Conservation (phyloP, 2,113 vertebrate species). For the Arothron firmamentum region DNA sequence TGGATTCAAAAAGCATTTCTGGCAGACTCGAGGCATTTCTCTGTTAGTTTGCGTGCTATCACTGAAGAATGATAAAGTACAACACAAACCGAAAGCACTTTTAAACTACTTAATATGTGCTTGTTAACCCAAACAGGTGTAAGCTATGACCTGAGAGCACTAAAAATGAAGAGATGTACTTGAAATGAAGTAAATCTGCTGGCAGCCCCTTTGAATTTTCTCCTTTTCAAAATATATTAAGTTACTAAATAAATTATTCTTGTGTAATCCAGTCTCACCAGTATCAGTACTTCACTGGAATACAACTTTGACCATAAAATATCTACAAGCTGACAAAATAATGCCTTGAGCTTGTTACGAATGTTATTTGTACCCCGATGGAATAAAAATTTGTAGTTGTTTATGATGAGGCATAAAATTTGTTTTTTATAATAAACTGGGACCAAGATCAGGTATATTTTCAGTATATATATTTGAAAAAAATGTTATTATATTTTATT, state of each 20-base stretch:
- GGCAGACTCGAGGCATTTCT: conserved; percentile 36
- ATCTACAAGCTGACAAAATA: conserved; percentile 10
- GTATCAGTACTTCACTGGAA: too few species aligned
- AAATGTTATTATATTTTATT: conserved; percentile 78
- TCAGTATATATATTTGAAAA: conserved; percentile 66
- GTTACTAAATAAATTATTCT: too few species aligned
- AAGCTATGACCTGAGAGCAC: too few species aligned
- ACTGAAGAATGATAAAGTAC: not conserved
- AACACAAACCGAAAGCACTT: conserved; percentile 31
- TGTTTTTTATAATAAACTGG: conserved; percentile 57
- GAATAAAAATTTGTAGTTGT: conserved; percentile 9
- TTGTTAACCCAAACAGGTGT: too few species aligned
- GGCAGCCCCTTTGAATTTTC: too few species aligned
- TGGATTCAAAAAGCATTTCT: conserved; percentile 17
- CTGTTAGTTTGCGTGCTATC: not conserved
- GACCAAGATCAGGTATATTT: conserved; percentile 76
- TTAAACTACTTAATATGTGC: conserved; percentile 5
- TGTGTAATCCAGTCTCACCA: not conserved
- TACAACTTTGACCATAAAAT: too few species aligned
- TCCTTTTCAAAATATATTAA: too few species aligned
- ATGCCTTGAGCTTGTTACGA: conserved; percentile 38
- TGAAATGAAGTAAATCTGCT: too few species aligned
- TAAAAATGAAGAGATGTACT: too few species aligned
- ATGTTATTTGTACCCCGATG: conserved; percentile 2
- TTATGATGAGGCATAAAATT: conserved; percentile 37